Evolutionary conservation across 2,113 vertebrate species (phyloP).

Genomic region (Dicentrarchus labrax): DNA sequence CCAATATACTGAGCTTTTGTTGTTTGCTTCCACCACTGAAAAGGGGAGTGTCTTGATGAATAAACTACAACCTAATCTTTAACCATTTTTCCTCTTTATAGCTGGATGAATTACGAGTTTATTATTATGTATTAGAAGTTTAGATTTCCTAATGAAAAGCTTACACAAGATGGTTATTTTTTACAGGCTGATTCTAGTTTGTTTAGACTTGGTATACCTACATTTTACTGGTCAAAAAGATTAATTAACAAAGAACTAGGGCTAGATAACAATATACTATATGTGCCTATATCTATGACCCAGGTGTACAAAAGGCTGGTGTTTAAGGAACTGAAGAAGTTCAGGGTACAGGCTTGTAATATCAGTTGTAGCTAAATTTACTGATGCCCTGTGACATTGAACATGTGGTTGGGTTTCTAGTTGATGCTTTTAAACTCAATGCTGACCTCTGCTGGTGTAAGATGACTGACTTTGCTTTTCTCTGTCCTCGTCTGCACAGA

Average conservation of each 20-base stretch:
- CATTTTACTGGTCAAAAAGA: neutral
- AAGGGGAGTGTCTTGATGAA: neutral
- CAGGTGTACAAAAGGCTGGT: neutral
- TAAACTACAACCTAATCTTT: neutral
- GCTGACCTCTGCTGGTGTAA: slow-evolving; percentile 64
- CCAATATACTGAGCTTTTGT: neutral
- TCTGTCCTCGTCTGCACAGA: slow-evolving; percentile 50
- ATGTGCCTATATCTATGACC: neutral
- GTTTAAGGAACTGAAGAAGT: neutral
- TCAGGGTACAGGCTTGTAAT: neutral
- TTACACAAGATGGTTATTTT: neutral
- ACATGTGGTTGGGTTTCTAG: neutral
- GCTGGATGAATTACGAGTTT: neutral
- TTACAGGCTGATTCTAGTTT: neutral
- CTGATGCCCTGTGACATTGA: neutral
- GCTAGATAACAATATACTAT: neutral
- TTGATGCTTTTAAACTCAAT: slow-evolving; percentile 20
- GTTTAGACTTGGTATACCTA: neutral
- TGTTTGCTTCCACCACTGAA: neutral
- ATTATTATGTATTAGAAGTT: neutral
- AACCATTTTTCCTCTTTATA: neutral
- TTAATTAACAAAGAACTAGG: neutral
- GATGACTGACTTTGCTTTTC: neutral
- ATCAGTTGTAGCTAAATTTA: neutral
- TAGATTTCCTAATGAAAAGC: neutral